A percentile compares a stretch with the other conserved stretches of the same genome.
phyloP scores from a whole-genome alignment of 2,888 invertebrate species.

The Camponotus fellah region DNA sequence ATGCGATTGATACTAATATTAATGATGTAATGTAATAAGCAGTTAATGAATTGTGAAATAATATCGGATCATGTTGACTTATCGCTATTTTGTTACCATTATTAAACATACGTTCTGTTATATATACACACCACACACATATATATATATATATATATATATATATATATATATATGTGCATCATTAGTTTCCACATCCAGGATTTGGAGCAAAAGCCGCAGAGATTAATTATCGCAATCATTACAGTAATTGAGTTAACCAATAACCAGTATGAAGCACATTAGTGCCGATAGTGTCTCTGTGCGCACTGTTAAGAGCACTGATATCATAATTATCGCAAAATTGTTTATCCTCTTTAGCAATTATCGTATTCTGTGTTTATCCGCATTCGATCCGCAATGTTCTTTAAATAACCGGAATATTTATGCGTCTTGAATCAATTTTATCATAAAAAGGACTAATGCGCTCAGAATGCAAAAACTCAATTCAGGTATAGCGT shows the following conservation, averaged over 20 bases:
- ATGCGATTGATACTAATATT: not conserved
- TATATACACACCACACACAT: not conserved
- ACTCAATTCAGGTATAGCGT: not conserved
- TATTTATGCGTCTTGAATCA: not conserved
- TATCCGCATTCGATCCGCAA: not conserved
- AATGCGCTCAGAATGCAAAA: not conserved
- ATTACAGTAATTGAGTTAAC: constrained; percentile 53
- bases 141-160: too few species aligned
- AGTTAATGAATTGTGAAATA: constrained; percentile 20
- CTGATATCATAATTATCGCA: constrained; percentile 39
- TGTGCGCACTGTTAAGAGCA: constrained; percentile 32
- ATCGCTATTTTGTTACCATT: constrained; percentile 35
- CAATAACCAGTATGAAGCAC: constrained; percentile 43
- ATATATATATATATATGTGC: not conserved
- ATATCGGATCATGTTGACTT: constrained; percentile 28
- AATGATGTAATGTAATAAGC: not conserved
- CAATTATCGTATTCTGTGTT: constrained; percentile 24
- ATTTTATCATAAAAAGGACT: not conserved
- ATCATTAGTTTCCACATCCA: constrained; percentile 26
- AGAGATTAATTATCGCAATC: constrained; percentile 53
- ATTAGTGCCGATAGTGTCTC: constrained; percentile 29
- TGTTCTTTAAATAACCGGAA: constrained; percentile 8
- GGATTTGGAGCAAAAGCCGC: constrained; percentile 41
- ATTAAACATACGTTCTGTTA: not conserved
- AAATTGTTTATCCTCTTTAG: constrained; percentile 54